Evolutionary conservation across 2,888 invertebrate genomes (phyloP).

Genomic region (Nycteola revayana): DNA sequence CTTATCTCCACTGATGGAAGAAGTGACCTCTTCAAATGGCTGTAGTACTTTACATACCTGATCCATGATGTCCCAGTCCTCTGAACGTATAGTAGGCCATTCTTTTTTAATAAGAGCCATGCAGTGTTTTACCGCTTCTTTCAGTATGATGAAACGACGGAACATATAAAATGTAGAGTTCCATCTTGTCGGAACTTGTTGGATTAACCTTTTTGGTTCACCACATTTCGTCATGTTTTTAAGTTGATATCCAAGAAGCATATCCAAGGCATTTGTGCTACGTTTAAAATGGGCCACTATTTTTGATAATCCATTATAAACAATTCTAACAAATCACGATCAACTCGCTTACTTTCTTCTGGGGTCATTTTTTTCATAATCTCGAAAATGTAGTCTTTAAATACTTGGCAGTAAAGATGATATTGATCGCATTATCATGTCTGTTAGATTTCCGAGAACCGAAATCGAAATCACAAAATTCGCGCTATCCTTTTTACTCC

Average conservation of each 20-base stretch:
- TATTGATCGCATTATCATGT: no score
- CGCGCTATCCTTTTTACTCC: not conserved
- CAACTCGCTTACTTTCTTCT: slow-evolving; percentile 1
- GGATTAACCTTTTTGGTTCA: slow-evolving; percentile 17
- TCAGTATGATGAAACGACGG: slow-evolving; percentile 15
- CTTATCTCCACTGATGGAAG: slow-evolving; percentile 16
- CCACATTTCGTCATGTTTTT: slow-evolving; percentile 11
- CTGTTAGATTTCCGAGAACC: no score
- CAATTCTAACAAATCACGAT: slow-evolving; percentile 7
- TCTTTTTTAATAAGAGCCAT: slow-evolving; percentile 10
- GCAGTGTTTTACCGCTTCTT: no score
- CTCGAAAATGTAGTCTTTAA: no score
- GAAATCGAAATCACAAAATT: no score
- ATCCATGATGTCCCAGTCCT: slow-evolving; percentile 1
- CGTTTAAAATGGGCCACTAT: slow-evolving; percentile 24
- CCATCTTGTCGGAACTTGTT: slow-evolving; percentile 24
- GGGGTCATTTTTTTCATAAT: slow-evolving; percentile 1
- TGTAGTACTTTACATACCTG: not conserved
- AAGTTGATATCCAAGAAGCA: slow-evolving; percentile 17
- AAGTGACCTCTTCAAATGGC: slow-evolving; percentile 16
- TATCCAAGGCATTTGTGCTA: slow-evolving; percentile 20
- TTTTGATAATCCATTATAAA: slow-evolving; percentile 5
- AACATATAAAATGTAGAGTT: slow-evolving; percentile 27
- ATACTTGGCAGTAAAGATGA: no score
- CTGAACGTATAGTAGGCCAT: slow-evolving; percentile 2